phyloP scores from a whole-genome alignment of 2,888 invertebrate genomes.

The Idaea aversata region DNA sequence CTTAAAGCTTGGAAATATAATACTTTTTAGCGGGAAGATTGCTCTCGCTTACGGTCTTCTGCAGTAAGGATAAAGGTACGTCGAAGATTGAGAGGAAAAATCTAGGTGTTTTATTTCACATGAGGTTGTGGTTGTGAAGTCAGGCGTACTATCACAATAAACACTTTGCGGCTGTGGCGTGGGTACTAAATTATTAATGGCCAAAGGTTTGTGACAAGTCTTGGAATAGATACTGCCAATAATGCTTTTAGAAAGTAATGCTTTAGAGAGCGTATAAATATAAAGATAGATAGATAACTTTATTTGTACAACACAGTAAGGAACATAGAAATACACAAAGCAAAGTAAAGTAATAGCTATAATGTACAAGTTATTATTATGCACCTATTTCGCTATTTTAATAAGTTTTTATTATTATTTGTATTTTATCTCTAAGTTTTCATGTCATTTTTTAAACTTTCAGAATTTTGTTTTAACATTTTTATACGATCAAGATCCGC shows the following conservation, averaged over 20 bases:
- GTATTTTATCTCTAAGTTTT: no score
- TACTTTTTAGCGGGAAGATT: slow-evolving; percentile 45
- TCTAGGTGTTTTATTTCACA: slow-evolving; percentile 76
- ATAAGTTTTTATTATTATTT: no score
- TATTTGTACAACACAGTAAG: no score
- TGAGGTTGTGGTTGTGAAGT: slow-evolving; percentile 65
- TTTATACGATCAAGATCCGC: no score
- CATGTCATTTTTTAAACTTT: no score
- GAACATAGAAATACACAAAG: no score
- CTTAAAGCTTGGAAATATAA: slow-evolving; percentile 52
- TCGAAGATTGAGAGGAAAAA: slow-evolving; percentile 70
- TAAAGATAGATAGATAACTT: slow-evolving; percentile 5
- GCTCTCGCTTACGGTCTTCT: slow-evolving; percentile 48
- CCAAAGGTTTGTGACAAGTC: slow-evolving; percentile 57
- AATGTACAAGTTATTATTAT: no score
- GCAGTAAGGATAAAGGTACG: slow-evolving; percentile 32
- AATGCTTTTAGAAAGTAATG: slow-evolving; percentile 22
- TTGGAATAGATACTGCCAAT: slow-evolving; percentile 53
- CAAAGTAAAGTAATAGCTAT: no score
- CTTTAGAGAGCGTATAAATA: slow-evolving; percentile 4
- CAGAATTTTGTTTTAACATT: no score
- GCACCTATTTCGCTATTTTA: no score
- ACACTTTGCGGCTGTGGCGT: slow-evolving; percentile 62
- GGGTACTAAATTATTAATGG: slow-evolving; percentile 67
- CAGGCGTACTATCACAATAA: slow-evolving; percentile 70